Evolutionary conservation across 2,113 vertebrate genomes (phyloP).

Genomic region (Gallinago jamesoni): DNA sequence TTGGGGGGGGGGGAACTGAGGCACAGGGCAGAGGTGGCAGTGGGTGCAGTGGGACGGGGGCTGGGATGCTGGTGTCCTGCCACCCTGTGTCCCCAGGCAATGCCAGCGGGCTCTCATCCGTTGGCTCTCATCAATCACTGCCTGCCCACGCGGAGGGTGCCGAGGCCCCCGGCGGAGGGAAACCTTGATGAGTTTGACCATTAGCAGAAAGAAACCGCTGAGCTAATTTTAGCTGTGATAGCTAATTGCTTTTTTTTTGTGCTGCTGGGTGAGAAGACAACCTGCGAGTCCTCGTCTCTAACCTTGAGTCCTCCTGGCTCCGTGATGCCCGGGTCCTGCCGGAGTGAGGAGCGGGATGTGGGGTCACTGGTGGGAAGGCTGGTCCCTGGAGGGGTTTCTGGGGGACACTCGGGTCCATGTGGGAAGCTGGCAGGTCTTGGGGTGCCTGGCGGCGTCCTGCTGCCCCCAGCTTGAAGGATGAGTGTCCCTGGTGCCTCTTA

Average conservation of each 20-base stretch:
- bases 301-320: conserved; percentile 45
- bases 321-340: rapidly evolving
- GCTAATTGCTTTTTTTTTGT: conserved; percentile 50
- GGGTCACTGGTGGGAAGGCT: rapidly evolving
- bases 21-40: not conserved
- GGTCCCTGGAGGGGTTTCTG: not conserved
- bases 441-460: not conserved
- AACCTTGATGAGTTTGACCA: conserved; percentile 57
- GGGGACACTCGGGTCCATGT: rapidly evolving
- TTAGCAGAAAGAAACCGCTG: conserved; percentile 37
- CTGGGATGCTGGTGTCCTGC: rapidly evolving
- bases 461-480: rapidly evolving
- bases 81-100: not conserved
- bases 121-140: not conserved
- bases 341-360: rapidly evolving
- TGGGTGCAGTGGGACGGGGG: not conserved
- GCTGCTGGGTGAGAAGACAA: not conserved
- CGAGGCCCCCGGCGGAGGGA: not conserved
- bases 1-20: not conserved
- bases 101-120: rapidly evolving
- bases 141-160: not conserved
- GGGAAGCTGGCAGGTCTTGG: rapidly evolving
- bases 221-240: conserved; percentile 63
- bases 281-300: not conserved
- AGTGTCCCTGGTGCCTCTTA: not conserved